A percentile compares a stretch with the other conserved stretches of the same genome.
Conservation (phyloP, 2,113 vertebrate genomes). For the Coregonus clupeaformis region DNA sequence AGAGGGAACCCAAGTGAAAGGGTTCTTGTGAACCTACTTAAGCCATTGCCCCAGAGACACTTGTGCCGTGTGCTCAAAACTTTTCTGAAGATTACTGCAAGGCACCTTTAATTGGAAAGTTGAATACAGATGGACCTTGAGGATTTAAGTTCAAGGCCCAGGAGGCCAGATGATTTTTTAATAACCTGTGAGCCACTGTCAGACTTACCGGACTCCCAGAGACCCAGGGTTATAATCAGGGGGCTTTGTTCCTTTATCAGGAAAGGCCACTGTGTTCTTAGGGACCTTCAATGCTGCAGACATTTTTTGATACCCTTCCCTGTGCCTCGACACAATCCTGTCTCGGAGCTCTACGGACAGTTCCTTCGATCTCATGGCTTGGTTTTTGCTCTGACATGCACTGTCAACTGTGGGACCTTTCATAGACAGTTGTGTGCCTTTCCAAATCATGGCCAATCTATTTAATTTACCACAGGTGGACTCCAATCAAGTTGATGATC, state of each 20-base stretch:
- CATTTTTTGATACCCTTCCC: too few relatives aligned
- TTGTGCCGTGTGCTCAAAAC: neutral
- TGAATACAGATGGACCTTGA: neutral
- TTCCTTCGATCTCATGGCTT: too few relatives aligned
- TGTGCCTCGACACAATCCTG: too few relatives aligned
- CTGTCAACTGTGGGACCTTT: too few relatives aligned
- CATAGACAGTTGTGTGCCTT: too few relatives aligned
- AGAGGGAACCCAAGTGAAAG: neutral
- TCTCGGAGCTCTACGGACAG: too few relatives aligned
- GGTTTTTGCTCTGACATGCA: too few relatives aligned
- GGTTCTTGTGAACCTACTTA: neutral
- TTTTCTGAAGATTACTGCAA: neutral
- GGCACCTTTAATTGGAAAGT: conserved; percentile 1
- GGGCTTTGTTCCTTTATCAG: neutral
- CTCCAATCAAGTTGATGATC: too few relatives aligned
- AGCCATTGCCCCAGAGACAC: neutral
- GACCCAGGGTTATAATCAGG: neutral
- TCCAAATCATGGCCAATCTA: too few relatives aligned
- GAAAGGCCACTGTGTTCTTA: too few relatives aligned
- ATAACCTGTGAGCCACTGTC: neutral
- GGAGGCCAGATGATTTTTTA: neutral
- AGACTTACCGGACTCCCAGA: neutral
- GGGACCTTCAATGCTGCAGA: too few relatives aligned
- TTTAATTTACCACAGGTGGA: too few relatives aligned
- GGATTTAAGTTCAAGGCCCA: neutral